Evolutionary conservation across 2,797 vertebrate species (phyloP).

Genomic region (Onychomys torridus): DNA sequence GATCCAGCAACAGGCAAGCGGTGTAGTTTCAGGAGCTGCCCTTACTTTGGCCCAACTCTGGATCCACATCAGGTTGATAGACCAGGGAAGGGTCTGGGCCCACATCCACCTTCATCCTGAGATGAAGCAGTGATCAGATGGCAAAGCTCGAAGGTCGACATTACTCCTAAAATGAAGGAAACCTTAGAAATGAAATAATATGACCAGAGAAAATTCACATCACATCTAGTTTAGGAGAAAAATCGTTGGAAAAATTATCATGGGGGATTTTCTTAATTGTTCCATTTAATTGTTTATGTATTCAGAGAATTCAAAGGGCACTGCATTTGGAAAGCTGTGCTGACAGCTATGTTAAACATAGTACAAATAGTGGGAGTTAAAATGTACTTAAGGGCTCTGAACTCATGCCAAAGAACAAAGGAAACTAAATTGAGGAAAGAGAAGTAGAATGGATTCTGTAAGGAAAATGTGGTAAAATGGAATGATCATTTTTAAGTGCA

Average conservation of each 20-base stretch:
- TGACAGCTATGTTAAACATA: background rate
- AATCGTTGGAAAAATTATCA: background rate
- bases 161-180: background rate
- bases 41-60: constrained; percentile 27
- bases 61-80: constrained; percentile 87
- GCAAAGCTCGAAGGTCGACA: too few relatives aligned
- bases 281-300: background rate
- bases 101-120: constrained; percentile 57
- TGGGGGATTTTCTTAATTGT: background rate
- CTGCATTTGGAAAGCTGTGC: background rate
- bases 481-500: background rate
- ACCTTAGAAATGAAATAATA: background rate
- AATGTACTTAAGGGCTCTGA: background rate
- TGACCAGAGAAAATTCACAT: background rate
- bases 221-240: background rate
- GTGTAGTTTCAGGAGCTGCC: constrained; percentile 81
- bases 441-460: background rate
- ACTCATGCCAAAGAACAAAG: background rate
- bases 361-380: background rate
- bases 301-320: background rate
- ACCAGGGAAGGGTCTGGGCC: constrained; percentile 88
- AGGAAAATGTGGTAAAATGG: background rate
- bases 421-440: background rate
- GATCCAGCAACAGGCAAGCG: constrained; percentile 89
- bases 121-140: too few relatives aligned